A percentile compares a stretch with the other conserved stretches of the same genome.
Conservation (phyloP, 1,140 invertebrate species). For the Oedothorax gibbosus region DNA sequence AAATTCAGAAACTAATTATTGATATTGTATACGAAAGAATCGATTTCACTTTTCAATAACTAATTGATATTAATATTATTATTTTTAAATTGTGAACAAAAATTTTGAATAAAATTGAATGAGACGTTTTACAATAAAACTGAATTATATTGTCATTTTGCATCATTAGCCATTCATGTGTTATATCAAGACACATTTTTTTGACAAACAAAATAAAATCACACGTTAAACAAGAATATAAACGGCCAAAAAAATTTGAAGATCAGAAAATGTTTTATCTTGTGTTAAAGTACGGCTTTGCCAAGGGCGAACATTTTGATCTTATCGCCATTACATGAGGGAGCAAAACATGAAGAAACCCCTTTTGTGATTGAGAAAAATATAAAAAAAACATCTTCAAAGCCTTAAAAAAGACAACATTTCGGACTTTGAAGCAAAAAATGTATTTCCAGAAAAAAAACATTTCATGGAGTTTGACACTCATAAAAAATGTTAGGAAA, state of each 20-base stretch:
- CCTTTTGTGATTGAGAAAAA: not conserved
- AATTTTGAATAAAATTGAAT: too few relatives aligned
- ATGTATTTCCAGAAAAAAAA: slow-evolving; percentile 28
- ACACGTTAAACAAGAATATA: not conserved
- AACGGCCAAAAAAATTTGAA: not conserved
- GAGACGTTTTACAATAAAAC: too few relatives aligned
- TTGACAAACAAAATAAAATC: not conserved
- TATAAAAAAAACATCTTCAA: not conserved
- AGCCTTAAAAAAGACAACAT: slow-evolving; percentile 5
- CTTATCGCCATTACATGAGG: slow-evolving; percentile 20
- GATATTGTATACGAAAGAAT: too few relatives aligned
- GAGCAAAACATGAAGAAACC: slow-evolving; percentile 6
- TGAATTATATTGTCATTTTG: too few relatives aligned
- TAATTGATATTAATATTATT: too few relatives aligned
- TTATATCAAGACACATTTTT: not conserved
- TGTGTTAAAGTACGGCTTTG: not conserved
- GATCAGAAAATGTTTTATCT: slow-evolving; percentile 20
- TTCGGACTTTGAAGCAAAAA: slow-evolving; percentile 14
- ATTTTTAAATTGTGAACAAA: too few relatives aligned
- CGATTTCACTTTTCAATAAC: too few relatives aligned
- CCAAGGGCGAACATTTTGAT: slow-evolving; percentile 22
- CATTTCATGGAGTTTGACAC: slow-evolving; percentile 46
- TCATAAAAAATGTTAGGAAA: slow-evolving; percentile 23
- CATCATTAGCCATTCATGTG: too few relatives aligned
- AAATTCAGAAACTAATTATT: too few relatives aligned